Conservation (phyloP, 2,888 invertebrate genomes). For the Tinea pellionella region DNA sequence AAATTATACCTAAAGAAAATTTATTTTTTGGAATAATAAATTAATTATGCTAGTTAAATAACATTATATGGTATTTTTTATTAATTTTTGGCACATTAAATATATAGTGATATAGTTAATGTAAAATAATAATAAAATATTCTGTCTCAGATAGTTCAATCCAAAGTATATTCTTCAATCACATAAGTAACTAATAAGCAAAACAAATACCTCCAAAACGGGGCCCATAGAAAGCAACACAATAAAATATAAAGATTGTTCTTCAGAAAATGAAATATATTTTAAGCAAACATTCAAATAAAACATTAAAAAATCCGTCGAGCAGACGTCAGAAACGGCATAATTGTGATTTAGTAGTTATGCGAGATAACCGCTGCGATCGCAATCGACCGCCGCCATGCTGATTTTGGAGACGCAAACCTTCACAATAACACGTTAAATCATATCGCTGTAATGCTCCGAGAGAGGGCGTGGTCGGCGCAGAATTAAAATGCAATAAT, state of each 20-base stretch:
- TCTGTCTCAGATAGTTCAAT: too few species aligned
- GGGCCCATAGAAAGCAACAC: too few species aligned
- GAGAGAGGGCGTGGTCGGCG: conserved; percentile 45
- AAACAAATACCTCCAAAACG: too few species aligned
- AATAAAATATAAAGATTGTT: neutral
- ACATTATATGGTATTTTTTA: too few species aligned
- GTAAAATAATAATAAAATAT: too few species aligned
- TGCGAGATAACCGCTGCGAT: neutral
- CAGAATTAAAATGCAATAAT: conserved; percentile 67
- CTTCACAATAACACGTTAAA: conserved; percentile 54
- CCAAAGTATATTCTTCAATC: too few species aligned
- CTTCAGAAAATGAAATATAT: neutral
- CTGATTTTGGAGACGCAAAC: conserved; percentile 21
- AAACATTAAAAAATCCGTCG: conserved; percentile 17
- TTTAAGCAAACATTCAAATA: conserved; percentile 16
- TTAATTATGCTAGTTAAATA: too few species aligned
- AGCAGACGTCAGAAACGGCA: conserved; percentile 5
- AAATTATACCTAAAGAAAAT: too few species aligned
- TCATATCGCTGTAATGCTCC: conserved; percentile 55
- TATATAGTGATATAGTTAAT: too few species aligned
- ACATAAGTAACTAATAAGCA: too few species aligned
- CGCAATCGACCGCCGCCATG: conserved; percentile 24
- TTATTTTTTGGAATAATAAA: too few species aligned
- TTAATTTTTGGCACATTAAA: too few species aligned
- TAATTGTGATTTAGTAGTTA: conserved; percentile 16